Base-by-base conservation (phyloP, 2,888 invertebrate genomes). In the Machimus atricapillus region DNA sequence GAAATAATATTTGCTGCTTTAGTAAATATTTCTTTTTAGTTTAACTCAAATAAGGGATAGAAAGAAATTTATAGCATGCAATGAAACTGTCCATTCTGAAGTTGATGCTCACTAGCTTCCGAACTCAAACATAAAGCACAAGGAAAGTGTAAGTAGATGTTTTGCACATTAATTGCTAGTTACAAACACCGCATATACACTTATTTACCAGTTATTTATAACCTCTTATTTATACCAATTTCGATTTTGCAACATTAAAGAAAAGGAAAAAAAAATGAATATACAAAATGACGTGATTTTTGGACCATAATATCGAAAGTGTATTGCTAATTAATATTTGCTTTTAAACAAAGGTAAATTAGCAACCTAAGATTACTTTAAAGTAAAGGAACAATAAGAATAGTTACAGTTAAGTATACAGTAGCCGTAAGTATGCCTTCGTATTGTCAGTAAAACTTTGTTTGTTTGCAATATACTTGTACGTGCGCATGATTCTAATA, bases 261-360 rank as follows among this genome's bases (percentile, higher is more conserved):
- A 3, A 16, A 76, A 40, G 7, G 4, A 77, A 66, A 77, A 66
- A 66, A 46, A 79, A 79, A 52, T 19, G 40, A 40, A 43, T 79
- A 46, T 19, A 46, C 43, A 52, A 43, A 46, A 79, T 43, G 27
- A 66, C 66, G 34, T 66, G 85, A 85, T 85, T 85, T 85, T 85
- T 46, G 85, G 73, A 74, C 85, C 85, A 85, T 74, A 74, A 85
- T 74, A 85, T 85, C 85, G 74, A 85, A 85, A 85, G 74, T 46
- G 85, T 85, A 85, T 83, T 85, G 85, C 85, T 74, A 85, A 85
- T 85, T 46, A 85, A 74, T 85, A 74, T 85, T 85, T 85, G 85
- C 85, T 85, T 85, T 85, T 85, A 85, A 31, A 73, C 74, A 74
- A 85, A 85, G 43, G 85, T 85, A 74, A 85, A 85, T 73, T 85